Evolutionary conservation across 2,113 vertebrate species (phyloP), one percentile per base, ranked within the genome.

Genomic region (Pterocles orientalis): DNA sequence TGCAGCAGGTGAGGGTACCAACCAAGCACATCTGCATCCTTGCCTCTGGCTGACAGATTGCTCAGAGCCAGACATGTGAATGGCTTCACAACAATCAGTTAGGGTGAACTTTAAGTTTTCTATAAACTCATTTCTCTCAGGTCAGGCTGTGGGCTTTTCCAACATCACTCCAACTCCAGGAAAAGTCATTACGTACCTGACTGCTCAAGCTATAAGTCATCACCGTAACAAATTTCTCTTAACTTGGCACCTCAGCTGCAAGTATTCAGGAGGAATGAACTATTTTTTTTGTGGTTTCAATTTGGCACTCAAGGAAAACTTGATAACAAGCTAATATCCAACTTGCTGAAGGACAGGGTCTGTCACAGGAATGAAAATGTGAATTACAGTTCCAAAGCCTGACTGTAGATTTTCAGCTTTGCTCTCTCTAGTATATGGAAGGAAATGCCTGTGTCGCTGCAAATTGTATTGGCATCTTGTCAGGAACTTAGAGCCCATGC

Each of bases 151-250:
- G 29, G 34, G 12, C 17, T 82, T 83, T 31, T 88, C 79, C 18
- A 10, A 39, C n/a, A 41, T 51, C 50, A 64, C 53, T 78, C 24
- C 53, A 68, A 0, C 21, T 50, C 24, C 24, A 58, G 77, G 77
- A 82, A 92, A 84, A 90, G 47, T 91, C 88, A 93, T 95, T 95
- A 76, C 73, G 78, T 69, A 61, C 53, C 80, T 94, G 92, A 81
- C 64, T 90, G 85, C 66, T 84, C 86, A 69, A 76, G 90, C 68
- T 88, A 20, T 34, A 60, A 92, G 48, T 23, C 39, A 34, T 79
- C 60, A 45, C 68, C 64, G 12, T 20, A 72, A 65, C 11, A 20
- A 60, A 72, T 92, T 79, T 90, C 50, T 76, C 72, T 86, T 77
- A 82, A 84, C 58, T 58, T 83, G n/a, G 48, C 64, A 93, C 53